These are phyloP conservation scores for Drosophila paucipuncta DNA, from an alignment of 2,888 invertebrate genomes.

Conservation along the genomic window DNA sequence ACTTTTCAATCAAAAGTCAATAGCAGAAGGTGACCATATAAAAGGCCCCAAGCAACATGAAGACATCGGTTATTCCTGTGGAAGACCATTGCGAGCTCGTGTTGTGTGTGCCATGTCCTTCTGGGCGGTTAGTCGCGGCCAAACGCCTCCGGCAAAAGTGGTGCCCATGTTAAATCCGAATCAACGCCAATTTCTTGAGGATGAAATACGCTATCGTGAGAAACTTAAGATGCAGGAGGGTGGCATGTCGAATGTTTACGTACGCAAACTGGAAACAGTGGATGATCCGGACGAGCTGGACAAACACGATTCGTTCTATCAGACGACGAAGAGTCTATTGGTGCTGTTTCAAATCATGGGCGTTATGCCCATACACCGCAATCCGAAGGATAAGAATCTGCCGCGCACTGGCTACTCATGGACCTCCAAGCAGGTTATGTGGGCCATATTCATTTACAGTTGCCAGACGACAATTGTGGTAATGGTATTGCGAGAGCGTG, in stretches of 20 bases:
- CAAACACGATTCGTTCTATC: conserved; percentile 89
- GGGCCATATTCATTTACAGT: conserved; percentile 89
- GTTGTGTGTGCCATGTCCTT: conserved; percentile 72
- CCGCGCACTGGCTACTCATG: conserved; percentile 88
- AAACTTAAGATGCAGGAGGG: conserved; percentile 74
- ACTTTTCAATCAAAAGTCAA: conserved; percentile 78
- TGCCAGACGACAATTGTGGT: conserved; percentile 88
- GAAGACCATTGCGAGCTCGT: conserved; percentile 25
- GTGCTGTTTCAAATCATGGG: conserved; percentile 92
- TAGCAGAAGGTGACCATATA: conserved; percentile 57
- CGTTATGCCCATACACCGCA: conserved; percentile 90
- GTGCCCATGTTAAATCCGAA: conserved; percentile 85
- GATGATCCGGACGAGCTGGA: conserved; percentile 88
- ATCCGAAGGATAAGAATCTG: conserved; percentile 86
- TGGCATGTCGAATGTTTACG: conserved; percentile 77
- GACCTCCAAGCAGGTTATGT: conserved; percentile 89
- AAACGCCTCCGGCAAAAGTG: conserved; percentile 74
- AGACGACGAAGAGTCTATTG: conserved; percentile 89
- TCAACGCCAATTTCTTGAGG: conserved; percentile 84
- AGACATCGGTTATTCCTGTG: conserved; percentile 6
- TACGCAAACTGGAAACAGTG: conserved; percentile 84
- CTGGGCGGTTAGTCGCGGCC: conserved; percentile 78
- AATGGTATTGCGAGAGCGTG: conserved; percentile 86
- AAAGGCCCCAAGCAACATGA: conserved; percentile 32
- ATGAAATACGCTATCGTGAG: conserved; percentile 82